Base-by-base conservation (phyloP, 2,888 invertebrate species). In the Calameuta idolon region DNA sequence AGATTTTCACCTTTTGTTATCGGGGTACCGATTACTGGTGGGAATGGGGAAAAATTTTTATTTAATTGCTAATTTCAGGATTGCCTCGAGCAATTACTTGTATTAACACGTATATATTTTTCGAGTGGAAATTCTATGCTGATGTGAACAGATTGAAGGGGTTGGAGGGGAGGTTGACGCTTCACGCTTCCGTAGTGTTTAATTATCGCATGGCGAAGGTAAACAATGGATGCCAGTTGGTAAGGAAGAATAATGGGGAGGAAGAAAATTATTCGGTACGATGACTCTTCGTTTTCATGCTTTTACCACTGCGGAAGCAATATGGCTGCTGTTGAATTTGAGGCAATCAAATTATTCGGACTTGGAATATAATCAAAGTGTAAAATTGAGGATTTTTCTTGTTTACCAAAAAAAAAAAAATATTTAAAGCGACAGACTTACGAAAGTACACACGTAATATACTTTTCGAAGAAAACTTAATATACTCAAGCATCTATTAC, bases 251-350 rank as follows among this genome's bases (percentile, higher is more conserved):
- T 31, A 40, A 73, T 74, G 37, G 33, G 77, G 69, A 79, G 33
- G 77, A 69, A 77, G 69, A 75, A 75, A 80, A 77, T 77, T 35
- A 77, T 77, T 80, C 75, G 79, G 76, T 69, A 33, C 73, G 76
- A 79, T 80, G 79, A 79, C 79, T 79, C 79, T 79, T 79, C 79
- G 79, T 80, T 79, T 79, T 73, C 73, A 74, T 31, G 69, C 71
- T 74, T 55, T 69, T 74, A n/a, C 73, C 33, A 23, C 55, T 55
- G 69, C 73, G 37, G 69, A 75, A 69, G 55, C 75, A 71, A 71
- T 35, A 37, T 37, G 55, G 12, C 40, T 37, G 78, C 40, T 73
- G 76, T 11, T 40, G n/a, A 23, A 55, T 23, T 23, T 55, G 23
- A 23, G 78, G 80, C 79, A 81, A 82, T 79, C 80, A 79, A 79